Conservation (phyloP, 2,113 vertebrate species). For the Dicrurus megarhynchus region DNA sequence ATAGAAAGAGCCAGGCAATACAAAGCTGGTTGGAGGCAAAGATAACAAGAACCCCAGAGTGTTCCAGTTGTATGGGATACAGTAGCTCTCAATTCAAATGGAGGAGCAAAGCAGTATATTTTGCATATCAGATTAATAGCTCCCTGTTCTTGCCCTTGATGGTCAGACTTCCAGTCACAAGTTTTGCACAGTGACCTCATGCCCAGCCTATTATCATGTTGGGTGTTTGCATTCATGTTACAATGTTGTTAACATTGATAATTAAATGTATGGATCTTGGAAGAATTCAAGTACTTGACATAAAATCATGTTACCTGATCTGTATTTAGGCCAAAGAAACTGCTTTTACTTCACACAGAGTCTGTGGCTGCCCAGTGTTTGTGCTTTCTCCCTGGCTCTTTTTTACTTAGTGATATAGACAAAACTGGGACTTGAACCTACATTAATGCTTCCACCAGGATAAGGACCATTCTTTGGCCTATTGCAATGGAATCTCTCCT, state of each 20-base stretch:
- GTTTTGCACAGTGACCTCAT: background rate
- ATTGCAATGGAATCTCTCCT: background rate
- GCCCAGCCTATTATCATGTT: background rate
- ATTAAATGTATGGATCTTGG: background rate
- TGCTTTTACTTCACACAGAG: background rate
- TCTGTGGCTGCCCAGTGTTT: background rate
- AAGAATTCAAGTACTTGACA: background rate
- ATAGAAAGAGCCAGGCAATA: background rate
- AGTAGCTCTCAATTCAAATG: background rate
- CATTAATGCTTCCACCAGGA: background rate
- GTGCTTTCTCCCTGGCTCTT: background rate
- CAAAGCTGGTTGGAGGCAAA: background rate
- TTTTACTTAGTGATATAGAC: background rate
- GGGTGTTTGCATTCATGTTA: background rate
- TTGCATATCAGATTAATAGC: background rate
- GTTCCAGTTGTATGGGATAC: background rate
- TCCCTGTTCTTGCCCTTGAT: background rate
- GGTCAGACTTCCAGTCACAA: background rate
- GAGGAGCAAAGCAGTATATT: background rate
- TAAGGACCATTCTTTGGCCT: background rate
- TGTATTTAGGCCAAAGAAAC: background rate
- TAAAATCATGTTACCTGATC: background rate
- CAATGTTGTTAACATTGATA: background rate
- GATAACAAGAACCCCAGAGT: background rate
- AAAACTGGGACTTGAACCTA: background rate